Base-by-base conservation (phyloP, 2,888 invertebrate genomes). In the Amorpha juglandis region DNA sequence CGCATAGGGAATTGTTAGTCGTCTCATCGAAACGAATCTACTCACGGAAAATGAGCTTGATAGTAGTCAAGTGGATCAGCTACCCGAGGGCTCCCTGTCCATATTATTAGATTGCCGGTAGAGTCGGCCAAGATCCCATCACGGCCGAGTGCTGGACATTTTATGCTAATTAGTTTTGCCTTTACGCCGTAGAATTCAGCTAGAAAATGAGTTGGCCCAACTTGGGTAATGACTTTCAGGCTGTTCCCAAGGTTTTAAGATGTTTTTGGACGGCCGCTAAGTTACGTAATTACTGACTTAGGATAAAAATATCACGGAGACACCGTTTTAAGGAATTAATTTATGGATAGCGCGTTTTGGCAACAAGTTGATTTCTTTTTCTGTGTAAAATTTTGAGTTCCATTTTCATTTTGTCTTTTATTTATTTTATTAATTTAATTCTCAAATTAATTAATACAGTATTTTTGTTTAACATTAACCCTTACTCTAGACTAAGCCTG, bases 101-200 rank as follows among this genome's bases (percentile, higher is more conserved):
- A 19, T 58, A 12, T 38, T 19, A 58, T 19, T 38, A 58, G 58
- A 58, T 19, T 16, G 19, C 42, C 38, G 19, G 12, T 16, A 9
- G 3, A 4, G 9, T 38, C 6, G 4, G 27, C 33, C 12, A 27
- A 27, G 42, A 38, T 58, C 58, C 7, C 58, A n/a, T n/a, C n/a
- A 38, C 58, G 63, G 21, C 52, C 42, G 42, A 52, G 19, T 55
- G 16, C 63, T 21, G 48, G 63, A 42, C 58, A 69, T 27, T 67
- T 71, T 66, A 69, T 67, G 65, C 62, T 69, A 74, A 70, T 73
- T 69, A 69, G 63, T 70, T 71, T 67, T 65, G 68, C 64, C 68
- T 51, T 64, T 63, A 66, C 65, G 63, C 68, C 55, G 67, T 65
- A 21, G 52, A 69, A 70, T 69, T 70, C 63, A 21, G 45, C n/a